phyloP scores from a whole-genome alignment of 2,113 vertebrate species.

The Atrichornis clamosus region DNA sequence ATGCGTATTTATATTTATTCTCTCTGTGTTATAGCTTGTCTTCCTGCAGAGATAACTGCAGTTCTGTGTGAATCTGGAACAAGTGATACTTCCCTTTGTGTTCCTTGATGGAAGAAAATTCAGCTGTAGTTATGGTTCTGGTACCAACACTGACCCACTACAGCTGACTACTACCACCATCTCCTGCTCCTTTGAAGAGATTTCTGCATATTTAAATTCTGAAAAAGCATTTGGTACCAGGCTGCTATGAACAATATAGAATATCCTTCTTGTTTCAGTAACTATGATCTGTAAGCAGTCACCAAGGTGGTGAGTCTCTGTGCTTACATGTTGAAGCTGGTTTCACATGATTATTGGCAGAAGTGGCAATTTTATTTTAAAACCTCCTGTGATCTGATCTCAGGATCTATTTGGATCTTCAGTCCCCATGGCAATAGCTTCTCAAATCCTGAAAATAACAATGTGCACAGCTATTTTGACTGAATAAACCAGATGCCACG shows the following conservation, averaged over 20 bases:
- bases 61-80: neutral
- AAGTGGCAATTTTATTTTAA: slow-evolving; percentile 42
- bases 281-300: neutral
- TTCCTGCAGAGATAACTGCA: neutral
- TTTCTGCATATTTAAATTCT: neutral
- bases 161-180: neutral
- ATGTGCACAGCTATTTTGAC: slow-evolving; percentile 41
- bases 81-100: neutral
- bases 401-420: slow-evolving; percentile 58
- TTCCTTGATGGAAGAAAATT: neutral
- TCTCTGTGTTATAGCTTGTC: neutral
- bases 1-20: neutral
- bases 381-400: slow-evolving; percentile 35
- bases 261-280: neutral
- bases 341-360: slow-evolving; percentile 37
- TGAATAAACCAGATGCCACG: slow-evolving; percentile 11
- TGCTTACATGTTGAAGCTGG: neutral
- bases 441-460: slow-evolving; percentile 51
- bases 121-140: neutral
- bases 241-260: neutral
- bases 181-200: neutral
- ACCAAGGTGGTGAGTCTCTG: neutral
- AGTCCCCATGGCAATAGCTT: slow-evolving; percentile 61
- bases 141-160: neutral
- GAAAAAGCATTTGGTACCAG: neutral